Evolutionary conservation across 2,113 vertebrate species (phyloP).

Genomic region (Channa maculata): DNA sequence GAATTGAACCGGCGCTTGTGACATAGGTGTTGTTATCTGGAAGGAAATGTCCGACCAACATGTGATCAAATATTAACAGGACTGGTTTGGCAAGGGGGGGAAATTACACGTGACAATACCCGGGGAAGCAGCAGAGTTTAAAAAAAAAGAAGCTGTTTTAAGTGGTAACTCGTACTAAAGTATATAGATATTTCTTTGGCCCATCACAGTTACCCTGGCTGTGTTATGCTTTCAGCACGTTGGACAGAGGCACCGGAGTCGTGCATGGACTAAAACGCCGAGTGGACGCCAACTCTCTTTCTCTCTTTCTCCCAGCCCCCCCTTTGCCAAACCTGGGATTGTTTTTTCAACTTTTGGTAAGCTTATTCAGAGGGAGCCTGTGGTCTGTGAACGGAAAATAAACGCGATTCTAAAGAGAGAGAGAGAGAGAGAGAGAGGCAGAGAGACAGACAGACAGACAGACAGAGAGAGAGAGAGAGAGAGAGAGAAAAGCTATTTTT

Average conservation of each 20-base stretch:
- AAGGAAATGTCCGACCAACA: conserved; percentile 87
- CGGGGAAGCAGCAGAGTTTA: conserved; percentile 84
- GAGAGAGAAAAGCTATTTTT: background rate
- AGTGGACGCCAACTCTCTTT: conserved; percentile 83
- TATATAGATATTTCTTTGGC: conserved; percentile 78
- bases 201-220: conserved; percentile 80
- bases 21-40: conserved; percentile 75
- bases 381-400: conserved; percentile 66
- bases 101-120: conserved; percentile 90
- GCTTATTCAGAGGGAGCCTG: conserved; percentile 69
- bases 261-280: conserved; percentile 84
- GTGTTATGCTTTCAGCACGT: conserved; percentile 91
- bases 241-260: conserved; percentile 91
- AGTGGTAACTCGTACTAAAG: conserved; percentile 88
- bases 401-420: conserved; percentile 58
- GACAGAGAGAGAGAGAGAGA: background rate
- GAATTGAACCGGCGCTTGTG: conserved; percentile 76
- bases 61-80: conserved; percentile 92
- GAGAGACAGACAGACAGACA: background rate
- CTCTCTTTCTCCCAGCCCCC: conserved; percentile 78
- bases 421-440: background rate
- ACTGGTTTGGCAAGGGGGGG: conserved; percentile 85
- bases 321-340: conserved; percentile 83
- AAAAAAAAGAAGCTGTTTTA: conserved; percentile 80
- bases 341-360: conserved; percentile 84